These are phyloP conservation scores for Lytechinus pictus DNA, from an alignment of 35 echinoderm and acorn worm species.

Conservation along the genomic window DNA sequence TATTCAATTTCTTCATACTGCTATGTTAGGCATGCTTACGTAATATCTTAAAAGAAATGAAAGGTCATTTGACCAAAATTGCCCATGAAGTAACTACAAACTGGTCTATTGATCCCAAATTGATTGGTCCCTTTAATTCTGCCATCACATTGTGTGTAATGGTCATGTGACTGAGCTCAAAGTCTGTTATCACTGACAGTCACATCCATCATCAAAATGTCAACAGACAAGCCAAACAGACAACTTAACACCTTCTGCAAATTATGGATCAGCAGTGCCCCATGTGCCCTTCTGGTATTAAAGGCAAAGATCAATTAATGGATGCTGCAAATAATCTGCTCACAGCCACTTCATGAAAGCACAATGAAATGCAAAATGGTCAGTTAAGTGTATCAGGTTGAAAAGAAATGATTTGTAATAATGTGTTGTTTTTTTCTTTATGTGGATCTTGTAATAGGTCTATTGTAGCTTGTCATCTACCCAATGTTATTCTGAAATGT, in stretches of 20 bases:
- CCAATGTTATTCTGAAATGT: too few species aligned
- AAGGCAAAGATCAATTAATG: neutral
- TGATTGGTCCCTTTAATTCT: neutral
- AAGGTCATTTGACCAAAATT: too few species aligned
- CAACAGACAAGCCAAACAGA: neutral
- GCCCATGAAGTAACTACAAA: too few species aligned
- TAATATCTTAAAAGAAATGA: too few species aligned
- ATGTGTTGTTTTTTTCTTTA: too few species aligned
- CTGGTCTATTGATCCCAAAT: neutral
- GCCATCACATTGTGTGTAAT: neutral
- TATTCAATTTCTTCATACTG: too few species aligned
- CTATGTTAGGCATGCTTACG: too few species aligned
- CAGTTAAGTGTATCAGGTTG: neutral
- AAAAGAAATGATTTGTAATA: too few species aligned
- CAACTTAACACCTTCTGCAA: constrained; percentile 1
- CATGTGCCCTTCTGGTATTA: neutral
- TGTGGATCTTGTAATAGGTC: neutral
- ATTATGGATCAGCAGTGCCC: neutral
- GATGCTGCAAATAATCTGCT: neutral
- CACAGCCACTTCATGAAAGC: neutral
- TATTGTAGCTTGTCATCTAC: neutral
- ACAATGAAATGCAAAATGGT: neutral
- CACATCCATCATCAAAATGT: neutral
- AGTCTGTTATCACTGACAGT: neutral
- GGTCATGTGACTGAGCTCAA: neutral